Evolutionary conservation across 2,113 vertebrate species (phyloP).

Genomic region (Pelusios castaneus): DNA sequence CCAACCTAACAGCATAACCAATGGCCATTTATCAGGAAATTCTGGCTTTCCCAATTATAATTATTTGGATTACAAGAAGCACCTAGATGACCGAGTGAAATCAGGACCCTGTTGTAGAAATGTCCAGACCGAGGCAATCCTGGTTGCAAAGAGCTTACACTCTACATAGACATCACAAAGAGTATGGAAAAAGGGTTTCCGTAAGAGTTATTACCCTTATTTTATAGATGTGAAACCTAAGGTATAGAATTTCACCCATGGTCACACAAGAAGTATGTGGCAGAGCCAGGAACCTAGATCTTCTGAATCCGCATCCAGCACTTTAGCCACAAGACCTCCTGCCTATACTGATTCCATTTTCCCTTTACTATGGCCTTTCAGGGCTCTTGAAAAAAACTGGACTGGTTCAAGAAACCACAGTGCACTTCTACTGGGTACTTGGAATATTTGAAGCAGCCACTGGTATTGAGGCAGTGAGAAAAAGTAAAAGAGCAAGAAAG

Average conservation of each 20-base stretch:
- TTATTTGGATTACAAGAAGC: neutral
- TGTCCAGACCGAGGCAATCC: neutral
- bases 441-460: constrained; percentile 60
- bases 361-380: neutral
- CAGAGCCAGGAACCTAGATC: neutral
- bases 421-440: neutral
- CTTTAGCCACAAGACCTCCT: neutral
- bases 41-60: neutral
- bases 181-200: neutral
- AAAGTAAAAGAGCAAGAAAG: neutral
- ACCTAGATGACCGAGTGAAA: neutral
- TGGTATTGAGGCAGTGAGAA: neutral
- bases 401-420: neutral
- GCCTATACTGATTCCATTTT: neutral
- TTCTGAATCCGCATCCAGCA: neutral
- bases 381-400: neutral
- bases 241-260: neutral
- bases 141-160: neutral
- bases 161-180: neutral
- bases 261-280: neutral
- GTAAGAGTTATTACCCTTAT: neutral
- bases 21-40: neutral
- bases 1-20: neutral
- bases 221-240: neutral
- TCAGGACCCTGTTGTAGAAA: neutral